Conservation (phyloP, 2,888 invertebrate species). For the Ceraclea dissimilis region DNA sequence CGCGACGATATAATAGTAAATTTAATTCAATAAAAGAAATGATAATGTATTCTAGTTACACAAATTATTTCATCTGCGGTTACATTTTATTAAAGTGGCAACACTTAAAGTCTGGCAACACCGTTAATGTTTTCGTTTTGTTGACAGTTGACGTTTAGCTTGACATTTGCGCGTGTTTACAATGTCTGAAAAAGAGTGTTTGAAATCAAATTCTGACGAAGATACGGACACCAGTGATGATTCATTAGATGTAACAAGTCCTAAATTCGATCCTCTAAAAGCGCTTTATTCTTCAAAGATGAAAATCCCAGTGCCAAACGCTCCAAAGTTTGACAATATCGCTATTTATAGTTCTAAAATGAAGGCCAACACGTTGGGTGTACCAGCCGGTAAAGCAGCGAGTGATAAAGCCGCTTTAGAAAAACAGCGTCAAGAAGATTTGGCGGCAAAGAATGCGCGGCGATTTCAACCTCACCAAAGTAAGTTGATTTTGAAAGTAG, state of each 20-base stretch:
- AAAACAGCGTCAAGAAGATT: constrained; percentile 34
- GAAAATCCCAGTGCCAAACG: constrained; percentile 47
- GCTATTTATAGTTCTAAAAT: constrained; percentile 50
- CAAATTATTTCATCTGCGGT: no score
- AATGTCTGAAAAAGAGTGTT: constrained; percentile 1
- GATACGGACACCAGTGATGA: constrained; percentile 29
- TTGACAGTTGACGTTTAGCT: not conserved
- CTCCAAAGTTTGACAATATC: constrained; percentile 62
- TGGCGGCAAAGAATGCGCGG: constrained; percentile 18
- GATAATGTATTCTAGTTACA: not conserved
- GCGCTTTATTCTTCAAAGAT: constrained; percentile 56
- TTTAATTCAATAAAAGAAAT: not conserved
- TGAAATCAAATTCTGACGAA: not conserved
- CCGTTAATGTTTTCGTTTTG: constrained; percentile 1
- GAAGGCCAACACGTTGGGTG: constrained; percentile 31
- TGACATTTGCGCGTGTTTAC: not conserved
- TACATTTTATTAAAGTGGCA: no score
- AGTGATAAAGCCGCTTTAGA: constrained; percentile 34
- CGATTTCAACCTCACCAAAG: constrained; percentile 26
- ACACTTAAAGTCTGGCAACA: no score
- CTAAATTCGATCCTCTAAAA: constrained; percentile 60
- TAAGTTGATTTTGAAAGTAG: no score
- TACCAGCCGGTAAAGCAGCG: constrained; percentile 31
- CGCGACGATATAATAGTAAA: not conserved
- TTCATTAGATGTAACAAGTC: constrained; percentile 47